Percentiles rank a stretch among this genome's conserved stretches.
Conservation (phyloP, 2,797 vertebrate genomes). For the Mormyrops boulengeri region DNA sequence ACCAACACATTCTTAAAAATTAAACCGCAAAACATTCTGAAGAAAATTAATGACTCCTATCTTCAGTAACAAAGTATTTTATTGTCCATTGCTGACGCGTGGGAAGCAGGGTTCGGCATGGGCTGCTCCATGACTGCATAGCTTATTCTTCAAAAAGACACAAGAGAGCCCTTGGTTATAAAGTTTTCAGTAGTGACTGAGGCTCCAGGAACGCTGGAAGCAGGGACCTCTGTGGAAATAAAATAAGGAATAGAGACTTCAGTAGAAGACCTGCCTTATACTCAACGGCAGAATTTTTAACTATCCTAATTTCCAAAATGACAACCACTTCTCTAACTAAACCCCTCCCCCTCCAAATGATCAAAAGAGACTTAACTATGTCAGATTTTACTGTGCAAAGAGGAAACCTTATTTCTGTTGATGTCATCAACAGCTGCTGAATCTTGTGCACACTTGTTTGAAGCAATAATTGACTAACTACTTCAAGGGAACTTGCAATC, state of each 20-base stretch:
- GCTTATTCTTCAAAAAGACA: background rate
- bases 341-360: background rate
- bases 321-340: constrained; percentile 16
- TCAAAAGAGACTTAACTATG: constrained; percentile 23
- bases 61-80: constrained; percentile 21
- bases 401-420: constrained; percentile 14
- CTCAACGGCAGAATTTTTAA: constrained; percentile 8
- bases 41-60: constrained; percentile 28
- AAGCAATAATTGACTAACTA: background rate
- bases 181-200: background rate
- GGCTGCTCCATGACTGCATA: background rate
- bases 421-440: background rate
- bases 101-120: background rate
- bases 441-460: background rate
- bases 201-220: background rate
- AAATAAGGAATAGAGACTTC: background rate
- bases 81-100: background rate
- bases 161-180: background rate
- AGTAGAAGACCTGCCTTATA: constrained; percentile 1
- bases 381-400: constrained; percentile 17
- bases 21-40: constrained; percentile 30
- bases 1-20: constrained; percentile 28
- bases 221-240: background rate
- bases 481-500: background rate
- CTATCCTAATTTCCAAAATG: background rate